phyloP scores from a whole-genome alignment of 2,113 vertebrate genomes.

The Epinephelus moara region DNA sequence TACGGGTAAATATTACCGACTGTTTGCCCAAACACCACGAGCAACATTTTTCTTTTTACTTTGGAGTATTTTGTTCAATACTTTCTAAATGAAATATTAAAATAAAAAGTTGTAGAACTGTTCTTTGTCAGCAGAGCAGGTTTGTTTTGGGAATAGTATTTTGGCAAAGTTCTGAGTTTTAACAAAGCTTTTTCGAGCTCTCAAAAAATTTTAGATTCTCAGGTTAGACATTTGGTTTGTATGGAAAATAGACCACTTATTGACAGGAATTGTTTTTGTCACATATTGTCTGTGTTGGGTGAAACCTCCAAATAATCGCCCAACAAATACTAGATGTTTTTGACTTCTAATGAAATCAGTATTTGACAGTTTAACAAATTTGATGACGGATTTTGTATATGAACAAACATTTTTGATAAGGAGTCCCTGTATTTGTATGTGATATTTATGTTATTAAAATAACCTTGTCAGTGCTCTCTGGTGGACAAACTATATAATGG shows the following conservation, averaged over 20 bases:
- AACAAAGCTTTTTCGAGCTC: neutral
- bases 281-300: neutral
- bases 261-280: neutral
- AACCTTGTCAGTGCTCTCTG: neutral
- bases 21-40: neutral
- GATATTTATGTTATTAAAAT: neutral
- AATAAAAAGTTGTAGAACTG: neutral
- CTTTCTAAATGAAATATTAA: conserved; percentile 2
- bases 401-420: neutral
- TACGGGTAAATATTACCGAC: neutral
- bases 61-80: neutral
- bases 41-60: too few relatives aligned
- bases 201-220: neutral
- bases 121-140: neutral
- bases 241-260: neutral
- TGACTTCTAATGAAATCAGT: neutral
- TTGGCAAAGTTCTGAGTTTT: neutral
- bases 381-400: neutral
- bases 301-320: neutral
- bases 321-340: neutral
- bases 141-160: too few relatives aligned
- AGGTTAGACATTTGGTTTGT: conserved; percentile 2
- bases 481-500: neutral
- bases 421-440: neutral
- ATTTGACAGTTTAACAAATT: neutral